Percentiles rank a stretch among this genome's conserved stretches.
Conservation (phyloP, 2,113 vertebrate genomes). For the Epinephelus fuscoguttatus region DNA sequence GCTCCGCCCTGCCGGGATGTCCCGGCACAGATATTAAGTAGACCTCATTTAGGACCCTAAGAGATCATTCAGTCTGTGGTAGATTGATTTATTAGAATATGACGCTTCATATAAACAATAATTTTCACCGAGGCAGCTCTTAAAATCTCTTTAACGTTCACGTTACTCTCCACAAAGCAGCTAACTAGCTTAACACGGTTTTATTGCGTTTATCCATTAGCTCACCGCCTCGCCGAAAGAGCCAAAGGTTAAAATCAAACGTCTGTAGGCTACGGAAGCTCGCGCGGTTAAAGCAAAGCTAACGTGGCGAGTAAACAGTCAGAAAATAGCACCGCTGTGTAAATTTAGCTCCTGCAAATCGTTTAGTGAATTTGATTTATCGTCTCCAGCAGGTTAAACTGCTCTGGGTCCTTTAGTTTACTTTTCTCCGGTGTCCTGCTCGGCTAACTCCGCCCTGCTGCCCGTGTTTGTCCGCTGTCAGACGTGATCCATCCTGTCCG, state of each 20-base stretch:
- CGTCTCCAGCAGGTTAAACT: background rate
- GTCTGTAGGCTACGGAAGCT: constrained; percentile 29
- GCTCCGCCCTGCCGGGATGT: background rate
- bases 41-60: too few relatives aligned
- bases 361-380: background rate
- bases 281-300: background rate
- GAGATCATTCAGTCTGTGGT: background rate
- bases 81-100: background rate
- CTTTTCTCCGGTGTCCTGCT: too few relatives aligned
- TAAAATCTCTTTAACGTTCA: background rate
- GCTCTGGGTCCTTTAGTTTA: background rate
- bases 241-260: accelerated
- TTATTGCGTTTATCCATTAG: background rate
- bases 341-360: too few relatives aligned
- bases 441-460: background rate
- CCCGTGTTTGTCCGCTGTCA: background rate
- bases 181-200: background rate
- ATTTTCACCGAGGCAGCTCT: too few relatives aligned
- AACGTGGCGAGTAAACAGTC: background rate
- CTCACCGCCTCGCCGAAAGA: background rate
- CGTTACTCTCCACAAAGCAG: too few relatives aligned
- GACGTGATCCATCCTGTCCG: background rate
- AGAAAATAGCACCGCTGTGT: background rate
- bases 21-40: accelerated
- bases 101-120: background rate